A percentile compares a stretch with the other conserved stretches of the same genome.
Conservation (phyloP, 2,888 invertebrate genomes). For the Tinea pellionella region DNA sequence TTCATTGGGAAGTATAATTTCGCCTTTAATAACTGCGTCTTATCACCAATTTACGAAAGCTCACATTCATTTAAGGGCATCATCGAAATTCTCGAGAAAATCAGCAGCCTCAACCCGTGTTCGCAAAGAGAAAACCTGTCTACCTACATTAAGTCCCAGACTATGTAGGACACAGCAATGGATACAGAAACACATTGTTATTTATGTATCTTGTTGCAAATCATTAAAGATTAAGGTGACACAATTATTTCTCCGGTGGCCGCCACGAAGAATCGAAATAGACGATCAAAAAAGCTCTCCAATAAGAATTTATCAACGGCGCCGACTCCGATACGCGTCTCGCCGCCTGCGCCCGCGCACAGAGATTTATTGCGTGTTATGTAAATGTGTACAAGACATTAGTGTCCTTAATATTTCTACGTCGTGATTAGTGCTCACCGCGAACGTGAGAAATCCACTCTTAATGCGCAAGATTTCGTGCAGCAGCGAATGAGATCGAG, state of each 20-base stretch:
- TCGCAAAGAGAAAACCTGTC: not conserved
- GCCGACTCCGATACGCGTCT: constrained; percentile 32
- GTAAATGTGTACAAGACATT: constrained; percentile 64
- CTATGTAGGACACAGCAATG: not conserved
- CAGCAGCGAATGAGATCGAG: constrained; percentile 6
- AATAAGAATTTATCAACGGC: constrained; percentile 56
- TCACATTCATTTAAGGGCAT: not conserved
- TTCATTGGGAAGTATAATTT: not conserved
- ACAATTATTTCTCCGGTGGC: not conserved
- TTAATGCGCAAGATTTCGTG: constrained; percentile 20
- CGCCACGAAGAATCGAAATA: constrained; percentile 36
- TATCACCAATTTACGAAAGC: not conserved
- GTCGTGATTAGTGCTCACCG: constrained; percentile 53
- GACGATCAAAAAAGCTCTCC: constrained; percentile 43
- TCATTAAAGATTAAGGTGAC: constrained; percentile 5
- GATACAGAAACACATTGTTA: not conserved
- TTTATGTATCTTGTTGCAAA: not conserved
- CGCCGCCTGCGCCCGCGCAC: constrained; percentile 33
- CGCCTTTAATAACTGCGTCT: not conserved
- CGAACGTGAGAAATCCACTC: constrained; percentile 31
- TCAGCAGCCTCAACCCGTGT: not conserved
- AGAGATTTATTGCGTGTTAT: constrained; percentile 61
- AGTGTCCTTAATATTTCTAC: constrained; percentile 63
- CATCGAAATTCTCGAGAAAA: not conserved
- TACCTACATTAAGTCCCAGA: not conserved